A percentile compares a stretch with the other conserved stretches of the same genome.
phyloP scores from a whole-genome alignment of 1,140 invertebrate genomes.

The Uloborus diversus region DNA sequence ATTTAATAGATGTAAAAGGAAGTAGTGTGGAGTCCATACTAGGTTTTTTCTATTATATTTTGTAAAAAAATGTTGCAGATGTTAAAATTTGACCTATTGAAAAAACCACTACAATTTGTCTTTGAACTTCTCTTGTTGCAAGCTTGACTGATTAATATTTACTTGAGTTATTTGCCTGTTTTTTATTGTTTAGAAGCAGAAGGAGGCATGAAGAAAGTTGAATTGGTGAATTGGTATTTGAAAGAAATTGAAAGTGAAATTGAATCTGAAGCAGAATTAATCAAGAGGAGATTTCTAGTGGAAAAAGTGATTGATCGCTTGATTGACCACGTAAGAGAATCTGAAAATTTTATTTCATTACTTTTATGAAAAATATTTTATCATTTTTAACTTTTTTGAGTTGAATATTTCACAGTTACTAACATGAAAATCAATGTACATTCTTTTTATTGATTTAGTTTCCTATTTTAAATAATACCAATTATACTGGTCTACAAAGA shows the following conservation, averaged over 20 bases:
- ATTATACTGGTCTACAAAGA: neutral
- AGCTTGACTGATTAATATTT: too few species aligned
- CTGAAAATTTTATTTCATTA: neutral
- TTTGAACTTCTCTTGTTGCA: too few species aligned
- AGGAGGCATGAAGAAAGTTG: constrained; percentile 78
- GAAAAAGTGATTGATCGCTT: constrained; percentile 96
- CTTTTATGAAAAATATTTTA: neutral
- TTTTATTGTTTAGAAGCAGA: constrained; percentile 20
- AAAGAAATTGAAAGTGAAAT: constrained; percentile 83
- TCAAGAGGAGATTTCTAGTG: constrained; percentile 88
- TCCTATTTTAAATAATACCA: neutral
- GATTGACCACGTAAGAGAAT: constrained; percentile 76
- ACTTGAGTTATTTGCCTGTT: neutral
- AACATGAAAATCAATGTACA: neutral
- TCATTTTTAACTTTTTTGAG: constrained; percentile 35
- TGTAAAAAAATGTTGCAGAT: too few species aligned
- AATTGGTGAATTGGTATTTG: constrained; percentile 94
- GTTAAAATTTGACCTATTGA: too few species aligned
- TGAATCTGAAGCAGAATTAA: constrained; percentile 88
- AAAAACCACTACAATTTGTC: too few species aligned
- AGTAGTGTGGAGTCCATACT: too few species aligned
- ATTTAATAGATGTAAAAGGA: too few species aligned
- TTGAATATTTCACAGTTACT: neutral
- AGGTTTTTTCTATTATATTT: too few species aligned
- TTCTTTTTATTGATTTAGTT: neutral